A percentile compares a stretch with the other conserved stretches of the same genome.
phyloP scores from a whole-genome alignment of 2,113 vertebrate species.

The Apaloderma vittatum region DNA sequence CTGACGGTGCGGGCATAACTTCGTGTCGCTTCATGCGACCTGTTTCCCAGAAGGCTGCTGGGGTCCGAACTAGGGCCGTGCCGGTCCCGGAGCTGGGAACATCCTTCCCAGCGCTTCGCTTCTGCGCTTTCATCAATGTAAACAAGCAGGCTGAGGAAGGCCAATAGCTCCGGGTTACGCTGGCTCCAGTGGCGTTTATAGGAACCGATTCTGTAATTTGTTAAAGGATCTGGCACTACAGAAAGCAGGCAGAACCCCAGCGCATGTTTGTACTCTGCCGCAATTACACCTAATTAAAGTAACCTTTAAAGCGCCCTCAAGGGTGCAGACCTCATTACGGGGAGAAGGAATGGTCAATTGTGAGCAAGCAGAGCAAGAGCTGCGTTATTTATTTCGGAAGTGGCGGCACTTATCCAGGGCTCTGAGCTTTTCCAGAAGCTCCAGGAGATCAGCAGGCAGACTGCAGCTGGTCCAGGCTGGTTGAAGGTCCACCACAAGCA shows the following conservation, averaged over 20 bases:
- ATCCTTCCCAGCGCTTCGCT: background rate
- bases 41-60: fast-evolving
- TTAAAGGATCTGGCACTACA: background rate
- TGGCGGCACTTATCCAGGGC: background rate
- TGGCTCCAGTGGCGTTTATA: background rate
- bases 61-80: fast-evolving
- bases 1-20: fast-evolving
- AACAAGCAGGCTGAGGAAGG: background rate
- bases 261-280: background rate
- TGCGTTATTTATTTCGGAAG: slow-evolving; percentile 5
- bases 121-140: fast-evolving
- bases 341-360: background rate
- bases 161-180: fast-evolving
- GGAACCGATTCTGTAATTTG: fast-evolving
- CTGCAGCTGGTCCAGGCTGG: fast-evolving
- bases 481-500: background rate
- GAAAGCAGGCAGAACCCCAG: background rate
- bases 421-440: background rate
- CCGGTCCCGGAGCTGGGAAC: background rate
- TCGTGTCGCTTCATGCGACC: fast-evolving
- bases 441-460: background rate
- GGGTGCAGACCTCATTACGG: slow-evolving; percentile 34
- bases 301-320: slow-evolving; percentile 35
- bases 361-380: background rate
- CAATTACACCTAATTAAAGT: slow-evolving; percentile 62